Base-by-base conservation (phyloP, 1,140 invertebrate genomes). In the Calosoma granatense region DNA sequence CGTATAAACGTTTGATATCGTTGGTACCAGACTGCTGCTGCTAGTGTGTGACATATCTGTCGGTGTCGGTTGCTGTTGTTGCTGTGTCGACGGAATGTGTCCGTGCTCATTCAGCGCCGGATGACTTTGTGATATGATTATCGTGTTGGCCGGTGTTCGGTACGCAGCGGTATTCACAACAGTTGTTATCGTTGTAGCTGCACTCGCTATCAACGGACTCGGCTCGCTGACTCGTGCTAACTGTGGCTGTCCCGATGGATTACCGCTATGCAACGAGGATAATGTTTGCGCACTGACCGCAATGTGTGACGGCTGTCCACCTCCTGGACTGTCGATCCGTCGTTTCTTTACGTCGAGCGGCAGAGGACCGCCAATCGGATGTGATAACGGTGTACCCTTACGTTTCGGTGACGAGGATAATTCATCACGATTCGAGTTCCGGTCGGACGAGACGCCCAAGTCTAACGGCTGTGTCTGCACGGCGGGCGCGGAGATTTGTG, bases 381-480 rank as follows among this genome's bases (percentile, higher is more conserved):
- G 60, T 17, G 61, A 59, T 9, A 68, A 61, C 0, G 72, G 68
- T 1, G 76, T 75, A 1, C 69, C 66, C 69, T 82, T 83, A 19
- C 81, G 67, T 61, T 83, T 83, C 0, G 80, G 80, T 19, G 78
- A 81, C 3, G 68, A 65, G 2, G 74, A 72, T 36, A 71, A 68
- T 20, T 72, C 69, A 36, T 75, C 68, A 22, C 66, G 67, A 61
- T 73, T 70, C 61, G 56, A 76, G 56, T 75, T 78, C 62, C 73
- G 65, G 56, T 72, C 60, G 72, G 69, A n/a, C 41, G 80, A 76
- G 0, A 87, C 77, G 14, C 85, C 84, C 12, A 88, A 76, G 68
- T 88, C 85, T 9, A 88, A 72, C 1, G 87, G 87, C 66, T 88
- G 86, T 20, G 83, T 86, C 64, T 84, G 82, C 19, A 65, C 67